Evolutionary conservation across 2,888 invertebrate species (phyloP).

Genomic region (Callyntrura sp.): DNA sequence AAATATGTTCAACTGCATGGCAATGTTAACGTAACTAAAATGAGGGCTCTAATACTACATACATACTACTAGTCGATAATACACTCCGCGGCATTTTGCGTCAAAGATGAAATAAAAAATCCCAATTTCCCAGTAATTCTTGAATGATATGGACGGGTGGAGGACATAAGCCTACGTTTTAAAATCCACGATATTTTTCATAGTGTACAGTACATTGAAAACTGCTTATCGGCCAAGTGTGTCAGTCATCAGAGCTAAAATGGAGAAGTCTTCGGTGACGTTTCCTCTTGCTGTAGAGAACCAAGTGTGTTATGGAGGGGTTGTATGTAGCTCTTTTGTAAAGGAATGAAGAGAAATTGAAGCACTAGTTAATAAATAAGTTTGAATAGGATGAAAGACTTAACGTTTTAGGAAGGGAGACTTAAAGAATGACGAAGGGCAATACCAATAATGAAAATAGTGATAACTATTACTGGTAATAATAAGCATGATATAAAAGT

Average conservation of each 20-base stretch:
- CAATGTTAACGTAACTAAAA: no score
- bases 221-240: no score
- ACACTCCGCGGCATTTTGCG: constrained; percentile 16
- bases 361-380: constrained; percentile 18
- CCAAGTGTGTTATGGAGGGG: not conserved
- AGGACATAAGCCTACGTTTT: constrained; percentile 27
- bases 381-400: constrained; percentile 45
- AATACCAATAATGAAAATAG: not conserved
- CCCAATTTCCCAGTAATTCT: not conserved
- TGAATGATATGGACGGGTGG: no score
- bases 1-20: no score
- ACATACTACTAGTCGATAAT: no score
- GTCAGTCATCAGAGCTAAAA: no score
- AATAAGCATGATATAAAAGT: not conserved
- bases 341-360: not conserved
- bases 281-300: not conserved
- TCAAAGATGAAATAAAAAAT: constrained; percentile 57
- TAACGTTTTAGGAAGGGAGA: constrained; percentile 24
- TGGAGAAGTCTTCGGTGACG: no score
- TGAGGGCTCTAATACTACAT: no score
- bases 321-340: not conserved
- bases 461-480: not conserved
- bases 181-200: constrained; percentile 11
- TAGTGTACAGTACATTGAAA: no score
- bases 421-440: not conserved